Evolutionary conservation across 2,888 invertebrate species (phyloP), one percentile per base, ranked within the genome.

Genomic region (Lysandra bellargus): DNA sequence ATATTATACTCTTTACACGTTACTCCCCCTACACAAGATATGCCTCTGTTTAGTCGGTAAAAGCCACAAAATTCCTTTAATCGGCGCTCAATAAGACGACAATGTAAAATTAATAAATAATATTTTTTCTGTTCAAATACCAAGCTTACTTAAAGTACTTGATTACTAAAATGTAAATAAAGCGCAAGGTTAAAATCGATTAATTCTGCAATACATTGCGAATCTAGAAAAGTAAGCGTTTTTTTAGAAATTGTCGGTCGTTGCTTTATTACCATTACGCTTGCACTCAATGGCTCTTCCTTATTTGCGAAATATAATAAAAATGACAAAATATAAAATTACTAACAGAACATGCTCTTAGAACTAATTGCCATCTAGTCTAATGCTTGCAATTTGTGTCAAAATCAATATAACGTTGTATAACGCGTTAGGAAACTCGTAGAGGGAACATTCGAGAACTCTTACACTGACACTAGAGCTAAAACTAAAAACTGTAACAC

Each of bases 1-100:
- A 87, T 89, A 87, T 87, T 89, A 87, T 87, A 85, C 85, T 87
- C 83, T 84, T 81, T 81, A 84, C 85, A 86, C 86, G 86, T 87
- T 86, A 85, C 83, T 79, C 86, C 14, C 30, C 53, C 57, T 57
- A 92, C 86, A 86, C 83, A 87, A 90, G 93, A 94, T 93, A 93
- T 94, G 92, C 91, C 90, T 87, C 84, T 86, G 86, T 82, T 81
- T 83, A 84, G 82, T 81, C 40, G 44, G 44, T 61, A 79, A 49
- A 79, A 75, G 79, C 75, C 61, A 79, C 79, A 74, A 60, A 61
- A 79, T 74, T 74, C 40, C 61, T 75, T 44, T 49, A 60, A 75
- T n/a, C 30, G 53, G 57, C 33, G 69, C 1, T 33, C 33, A 69
- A 33, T 14, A 64, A 61, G 1, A 23, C 9, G 33, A 69, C 0